phyloP scores from a whole-genome alignment of 2,888 invertebrate genomes.

The Prostheceraeus crozeri region DNA sequence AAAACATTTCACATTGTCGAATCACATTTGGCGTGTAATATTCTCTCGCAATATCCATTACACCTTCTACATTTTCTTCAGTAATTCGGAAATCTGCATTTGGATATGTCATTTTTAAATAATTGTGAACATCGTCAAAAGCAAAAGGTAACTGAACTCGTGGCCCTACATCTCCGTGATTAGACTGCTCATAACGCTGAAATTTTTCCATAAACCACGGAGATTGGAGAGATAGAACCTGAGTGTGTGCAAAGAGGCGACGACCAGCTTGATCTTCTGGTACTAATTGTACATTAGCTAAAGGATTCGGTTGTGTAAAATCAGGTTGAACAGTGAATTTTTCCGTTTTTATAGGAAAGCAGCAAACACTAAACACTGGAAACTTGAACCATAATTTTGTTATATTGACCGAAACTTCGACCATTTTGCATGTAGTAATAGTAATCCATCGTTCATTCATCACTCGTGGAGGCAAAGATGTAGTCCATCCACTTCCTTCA shows the following conservation, averaged over 20 bases:
- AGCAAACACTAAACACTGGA: slow-evolving; percentile 30
- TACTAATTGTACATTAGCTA: slow-evolving; percentile 30
- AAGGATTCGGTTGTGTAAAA: slow-evolving; percentile 27
- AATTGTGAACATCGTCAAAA: slow-evolving; percentile 28
- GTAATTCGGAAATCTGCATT: slow-evolving; percentile 15
- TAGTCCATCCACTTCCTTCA: slow-evolving; percentile 35
- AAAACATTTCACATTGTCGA: slow-evolving; percentile 36
- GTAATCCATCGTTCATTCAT: slow-evolving; percentile 37
- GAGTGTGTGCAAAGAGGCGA: slow-evolving; percentile 31
- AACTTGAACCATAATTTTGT: slow-evolving; percentile 35
- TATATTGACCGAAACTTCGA: slow-evolving; percentile 28
- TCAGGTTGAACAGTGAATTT: slow-evolving; percentile 31
- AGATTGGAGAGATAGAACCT: slow-evolving; percentile 33
- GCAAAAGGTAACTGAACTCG: slow-evolving; percentile 30
- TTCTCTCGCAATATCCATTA: slow-evolving; percentile 37
- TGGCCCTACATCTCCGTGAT: slow-evolving; percentile 23
- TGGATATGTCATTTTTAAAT: slow-evolving; percentile 34
- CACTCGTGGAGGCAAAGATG: slow-evolving; percentile 24
- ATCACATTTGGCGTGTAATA: slow-evolving; percentile 29
- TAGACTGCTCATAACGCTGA: not conserved
- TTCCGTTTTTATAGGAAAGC: slow-evolving; percentile 34
- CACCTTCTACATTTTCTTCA: slow-evolving; percentile 31
- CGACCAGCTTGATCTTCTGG: slow-evolving; percentile 30
- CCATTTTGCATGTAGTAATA: slow-evolving; percentile 33
- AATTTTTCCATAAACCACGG: slow-evolving; percentile 32